Percentiles rank a stretch among this genome's conserved stretches.
Evolutionary conservation across 1,140 invertebrate genomes (phyloP).

Genomic region (Drosophila oshimai): DNA sequence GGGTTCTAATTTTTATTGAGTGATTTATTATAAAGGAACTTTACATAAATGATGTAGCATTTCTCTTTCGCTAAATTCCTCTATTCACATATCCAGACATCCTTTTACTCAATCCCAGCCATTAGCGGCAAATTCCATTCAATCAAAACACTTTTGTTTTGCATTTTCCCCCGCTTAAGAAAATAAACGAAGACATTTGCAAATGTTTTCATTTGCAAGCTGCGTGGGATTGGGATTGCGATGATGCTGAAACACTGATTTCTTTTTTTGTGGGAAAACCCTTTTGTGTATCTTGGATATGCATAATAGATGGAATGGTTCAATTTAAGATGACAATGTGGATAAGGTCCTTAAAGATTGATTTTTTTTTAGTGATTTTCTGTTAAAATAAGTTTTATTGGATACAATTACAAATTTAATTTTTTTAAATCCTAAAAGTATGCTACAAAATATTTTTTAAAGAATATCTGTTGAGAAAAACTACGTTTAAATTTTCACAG

Average conservation of each 20-base stretch:
- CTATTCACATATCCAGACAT: not conserved
- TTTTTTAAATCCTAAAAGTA: too few relatives aligned
- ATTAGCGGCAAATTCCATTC: constrained; percentile 24
- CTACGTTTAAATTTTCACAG: too few relatives aligned
- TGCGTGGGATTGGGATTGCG: constrained; percentile 18
- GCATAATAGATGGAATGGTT: constrained; percentile 33
- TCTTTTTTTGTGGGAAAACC: constrained; percentile 37
- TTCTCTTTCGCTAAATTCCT: not conserved
- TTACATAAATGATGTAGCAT: not conserved
- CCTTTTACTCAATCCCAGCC: constrained; percentile 1
- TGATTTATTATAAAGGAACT: too few relatives aligned
- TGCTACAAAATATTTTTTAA: too few relatives aligned
- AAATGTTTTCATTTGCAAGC: constrained; percentile 38
- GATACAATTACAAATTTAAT: too few relatives aligned
- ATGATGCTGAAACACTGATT: constrained; percentile 36
- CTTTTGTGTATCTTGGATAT: constrained; percentile 36
- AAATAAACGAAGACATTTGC: constrained; percentile 26
- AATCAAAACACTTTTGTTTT: constrained; percentile 43
- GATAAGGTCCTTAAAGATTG: not conserved
- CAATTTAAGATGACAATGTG: not conserved
- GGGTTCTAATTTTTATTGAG: too few relatives aligned
- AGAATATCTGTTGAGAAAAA: too few relatives aligned
- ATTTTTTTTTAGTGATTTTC: too few relatives aligned
- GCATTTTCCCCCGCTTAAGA: constrained; percentile 3
- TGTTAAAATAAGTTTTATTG: too few relatives aligned